Evolutionary conservation across 1,140 invertebrate species (phyloP).

Genomic region (Ridgeia piscesae): DNA sequence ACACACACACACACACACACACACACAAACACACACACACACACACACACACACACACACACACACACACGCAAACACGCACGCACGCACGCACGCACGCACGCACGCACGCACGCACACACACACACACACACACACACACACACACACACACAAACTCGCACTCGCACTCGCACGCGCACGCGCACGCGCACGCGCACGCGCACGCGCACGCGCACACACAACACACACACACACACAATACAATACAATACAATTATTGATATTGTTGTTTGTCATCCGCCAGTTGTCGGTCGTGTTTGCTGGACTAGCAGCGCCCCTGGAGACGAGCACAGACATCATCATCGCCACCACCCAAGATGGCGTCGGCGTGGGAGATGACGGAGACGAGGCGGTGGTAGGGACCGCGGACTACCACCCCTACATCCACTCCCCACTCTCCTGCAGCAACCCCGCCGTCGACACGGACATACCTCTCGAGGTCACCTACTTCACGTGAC

Average conservation of each 20-base stretch:
- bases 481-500: background rate
- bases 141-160: constrained; percentile 23
- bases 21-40: background rate
- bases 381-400: background rate
- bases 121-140: constrained; percentile 21
- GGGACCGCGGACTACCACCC: background rate
- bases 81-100: constrained; percentile 13
- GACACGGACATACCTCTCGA: background rate
- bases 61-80: constrained; percentile 16
- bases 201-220: background rate
- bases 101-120: constrained; percentile 8
- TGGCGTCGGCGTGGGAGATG: background rate
- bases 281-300: background rate
- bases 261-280: background rate
- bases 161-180: constrained; percentile 11
- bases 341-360: background rate
- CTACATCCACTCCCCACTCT: background rate
- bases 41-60: constrained; percentile 13
- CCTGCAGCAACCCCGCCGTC: background rate
- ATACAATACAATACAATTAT: background rate
- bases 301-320: background rate
- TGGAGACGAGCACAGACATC: background rate
- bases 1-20: background rate
- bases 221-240: constrained; percentile 23
- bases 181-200: constrained; percentile 22